phyloP scores from a whole-genome alignment of 1,140 invertebrate genomes.

The Odontomachus brunneus region DNA sequence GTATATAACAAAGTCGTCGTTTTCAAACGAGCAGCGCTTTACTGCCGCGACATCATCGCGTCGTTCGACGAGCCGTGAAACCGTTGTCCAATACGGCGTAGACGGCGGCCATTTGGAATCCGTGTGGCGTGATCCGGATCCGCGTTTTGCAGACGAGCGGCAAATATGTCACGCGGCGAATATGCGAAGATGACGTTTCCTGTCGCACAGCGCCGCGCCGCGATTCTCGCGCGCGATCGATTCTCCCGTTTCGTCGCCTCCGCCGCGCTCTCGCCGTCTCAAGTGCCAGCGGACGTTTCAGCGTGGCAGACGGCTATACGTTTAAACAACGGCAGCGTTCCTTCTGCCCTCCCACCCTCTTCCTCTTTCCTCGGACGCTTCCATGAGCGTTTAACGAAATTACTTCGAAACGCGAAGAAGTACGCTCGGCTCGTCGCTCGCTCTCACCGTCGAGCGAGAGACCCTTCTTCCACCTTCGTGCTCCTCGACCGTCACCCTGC shows the following conservation, averaged over 20 bases:
- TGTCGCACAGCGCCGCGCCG: neutral
- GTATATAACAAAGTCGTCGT: conserved; percentile 1
- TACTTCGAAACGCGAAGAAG: conserved; percentile 74
- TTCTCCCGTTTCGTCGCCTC: conserved; percentile 42
- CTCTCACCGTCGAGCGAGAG: neutral
- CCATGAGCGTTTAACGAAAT: conserved; percentile 72
- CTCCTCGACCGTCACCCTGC: conserved; percentile 23
- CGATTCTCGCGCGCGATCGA: conserved; percentile 25
- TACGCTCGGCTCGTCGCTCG: conserved; percentile 49
- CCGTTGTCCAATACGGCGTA: conserved; percentile 11
- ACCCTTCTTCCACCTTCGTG: conserved; percentile 1
- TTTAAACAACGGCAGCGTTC: conserved; percentile 69
- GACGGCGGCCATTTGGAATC: conserved; percentile 19
- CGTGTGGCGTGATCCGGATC: conserved; percentile 14
- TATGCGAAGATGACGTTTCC: conserved; percentile 20
- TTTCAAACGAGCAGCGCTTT: conserved; percentile 29
- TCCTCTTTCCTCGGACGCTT: conserved; percentile 4
- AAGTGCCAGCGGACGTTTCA: conserved; percentile 35
- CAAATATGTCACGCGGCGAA: conserved; percentile 32
- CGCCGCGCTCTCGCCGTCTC: neutral
- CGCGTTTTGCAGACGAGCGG: conserved; percentile 36
- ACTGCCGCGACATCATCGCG: neutral
- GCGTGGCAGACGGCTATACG: conserved; percentile 31
- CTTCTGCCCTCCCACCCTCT: neutral
- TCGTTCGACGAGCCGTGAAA: conserved; percentile 46